Evolutionary conservation across 2,113 vertebrate species (phyloP).

Genomic region (Zosterops japonicus): DNA sequence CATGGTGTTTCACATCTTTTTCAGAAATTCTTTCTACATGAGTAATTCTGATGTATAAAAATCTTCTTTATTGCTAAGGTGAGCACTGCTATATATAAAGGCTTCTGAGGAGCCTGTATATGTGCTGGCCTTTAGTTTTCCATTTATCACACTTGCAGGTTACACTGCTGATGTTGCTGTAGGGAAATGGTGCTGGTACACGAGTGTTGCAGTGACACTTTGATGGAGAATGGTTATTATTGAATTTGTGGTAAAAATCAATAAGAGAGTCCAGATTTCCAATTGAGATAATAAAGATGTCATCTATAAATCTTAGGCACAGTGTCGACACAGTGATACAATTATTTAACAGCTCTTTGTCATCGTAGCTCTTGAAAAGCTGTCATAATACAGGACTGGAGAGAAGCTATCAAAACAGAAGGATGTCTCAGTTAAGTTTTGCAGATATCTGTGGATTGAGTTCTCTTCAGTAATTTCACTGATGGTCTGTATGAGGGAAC

Average conservation of each 20-base stretch:
- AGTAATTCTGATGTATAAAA: neutral
- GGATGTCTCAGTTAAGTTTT: neutral
- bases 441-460: neutral
- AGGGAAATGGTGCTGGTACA: neutral
- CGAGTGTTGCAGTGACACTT: neutral
- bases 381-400: neutral
- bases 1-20: neutral
- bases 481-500: neutral
- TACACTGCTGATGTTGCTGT: neutral
- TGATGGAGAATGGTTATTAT: conserved; percentile 28
- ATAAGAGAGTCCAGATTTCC: conserved; percentile 15
- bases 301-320: neutral
- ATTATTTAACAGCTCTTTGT: conserved; percentile 8
- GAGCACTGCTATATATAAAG: neutral
- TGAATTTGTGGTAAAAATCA: conserved; percentile 49
- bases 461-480: neutral
- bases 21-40: neutral
- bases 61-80: neutral
- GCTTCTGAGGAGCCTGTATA: neutral
- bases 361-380: neutral
- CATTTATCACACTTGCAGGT: neutral
- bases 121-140: neutral
- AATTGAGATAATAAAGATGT: neutral
- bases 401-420: neutral
- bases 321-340: neutral